Conservation (phyloP, 2,888 invertebrate species). For the Philereme transversata region DNA sequence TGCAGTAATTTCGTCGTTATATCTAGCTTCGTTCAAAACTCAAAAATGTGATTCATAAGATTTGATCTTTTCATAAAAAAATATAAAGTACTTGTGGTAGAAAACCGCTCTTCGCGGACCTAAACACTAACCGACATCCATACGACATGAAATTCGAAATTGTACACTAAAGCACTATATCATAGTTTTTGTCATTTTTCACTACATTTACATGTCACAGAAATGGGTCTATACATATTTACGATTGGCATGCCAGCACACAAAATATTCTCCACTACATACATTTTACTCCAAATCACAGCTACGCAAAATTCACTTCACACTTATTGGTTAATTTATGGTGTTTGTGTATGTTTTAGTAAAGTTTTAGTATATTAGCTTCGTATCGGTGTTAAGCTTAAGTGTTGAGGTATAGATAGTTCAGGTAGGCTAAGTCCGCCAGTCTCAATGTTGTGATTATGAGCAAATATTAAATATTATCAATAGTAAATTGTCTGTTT, state of each 20-base stretch:
- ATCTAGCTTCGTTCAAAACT: constrained; percentile 14
- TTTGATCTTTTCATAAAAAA: not conserved
- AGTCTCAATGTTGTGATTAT: constrained; percentile 9
- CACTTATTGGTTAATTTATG: constrained; percentile 42
- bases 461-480: not conserved
- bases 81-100: too few species aligned
- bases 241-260: constrained; percentile 60
- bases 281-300: constrained; percentile 46
- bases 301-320: constrained; percentile 43
- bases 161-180: constrained; percentile 24
- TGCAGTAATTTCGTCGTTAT: constrained; percentile 6
- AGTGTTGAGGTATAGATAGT: constrained; percentile 49
- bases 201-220: constrained; percentile 64
- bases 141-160: constrained; percentile 21
- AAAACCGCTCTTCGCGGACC: constrained; percentile 1
- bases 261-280: constrained; percentile 41
- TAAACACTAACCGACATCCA: constrained; percentile 40
- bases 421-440: constrained; percentile 43
- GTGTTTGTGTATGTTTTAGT: constrained; percentile 43
- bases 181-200: constrained; percentile 12
- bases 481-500: constrained; percentile 21
- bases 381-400: constrained; percentile 43
- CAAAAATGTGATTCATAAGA: constrained; percentile 11
- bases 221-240: constrained; percentile 70
- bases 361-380: constrained; percentile 43